These are phyloP conservation scores for Myotis yumanensis DNA, from an alignment of 2,113 vertebrate species.

Conservation along the genomic window DNA sequence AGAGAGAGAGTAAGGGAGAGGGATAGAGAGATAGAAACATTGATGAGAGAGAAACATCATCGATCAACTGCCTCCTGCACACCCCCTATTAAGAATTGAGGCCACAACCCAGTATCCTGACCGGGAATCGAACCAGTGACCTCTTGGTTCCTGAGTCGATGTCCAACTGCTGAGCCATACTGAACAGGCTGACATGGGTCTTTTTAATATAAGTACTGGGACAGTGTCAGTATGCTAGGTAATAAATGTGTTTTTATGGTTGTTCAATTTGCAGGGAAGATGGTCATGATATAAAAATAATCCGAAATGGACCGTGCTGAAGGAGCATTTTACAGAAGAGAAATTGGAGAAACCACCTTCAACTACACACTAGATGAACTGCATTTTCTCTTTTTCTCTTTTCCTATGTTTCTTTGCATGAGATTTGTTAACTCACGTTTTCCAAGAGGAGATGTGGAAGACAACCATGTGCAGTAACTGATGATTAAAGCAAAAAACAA, in stretches of 20 bases:
- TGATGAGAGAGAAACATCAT: too few relatives aligned
- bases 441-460: conserved; percentile 18
- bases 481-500: conserved; percentile 23
- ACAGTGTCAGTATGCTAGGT: neutral
- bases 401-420: neutral
- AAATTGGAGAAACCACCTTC: neutral
- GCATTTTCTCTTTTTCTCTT: neutral
- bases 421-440: neutral
- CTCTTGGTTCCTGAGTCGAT: too few relatives aligned
- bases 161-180: too few relatives aligned
- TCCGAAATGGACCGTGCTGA: conserved; percentile 58
- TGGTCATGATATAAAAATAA: conserved; percentile 51
- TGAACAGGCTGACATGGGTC: too few relatives aligned
- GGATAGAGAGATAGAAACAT: too few relatives aligned
- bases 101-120: too few relatives aligned
- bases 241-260: neutral
- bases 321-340: neutral
- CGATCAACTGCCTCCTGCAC: too few relatives aligned
- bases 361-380: neutral
- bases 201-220: neutral
- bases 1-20: too few relatives aligned
- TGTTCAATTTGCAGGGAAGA: conserved; percentile 60
- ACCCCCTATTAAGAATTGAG: too few relatives aligned
- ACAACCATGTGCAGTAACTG: neutral
- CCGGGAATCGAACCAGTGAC: too few relatives aligned